Conservation (phyloP, 2,113 vertebrate genomes). For the Dascyllus trimaculatus region DNA sequence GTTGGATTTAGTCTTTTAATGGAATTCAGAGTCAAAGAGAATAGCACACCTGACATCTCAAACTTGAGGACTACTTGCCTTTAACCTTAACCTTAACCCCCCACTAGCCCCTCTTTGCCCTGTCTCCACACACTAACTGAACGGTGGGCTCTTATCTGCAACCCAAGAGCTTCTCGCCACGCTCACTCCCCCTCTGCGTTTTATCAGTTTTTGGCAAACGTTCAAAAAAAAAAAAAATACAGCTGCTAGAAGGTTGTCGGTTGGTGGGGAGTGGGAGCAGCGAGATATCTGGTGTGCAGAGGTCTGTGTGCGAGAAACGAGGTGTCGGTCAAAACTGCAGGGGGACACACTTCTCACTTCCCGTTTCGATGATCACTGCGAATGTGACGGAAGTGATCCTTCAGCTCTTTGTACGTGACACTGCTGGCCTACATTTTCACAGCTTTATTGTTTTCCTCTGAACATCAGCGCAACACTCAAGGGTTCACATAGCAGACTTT, state of each 20-base stretch:
- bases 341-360: slow-evolving; percentile 46
- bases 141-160: slow-evolving; percentile 54
- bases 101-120: neutral
- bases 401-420: slow-evolving; percentile 40
- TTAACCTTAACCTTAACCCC: slow-evolving; percentile 11
- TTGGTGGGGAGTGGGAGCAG: neutral
- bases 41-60: neutral
- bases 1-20: too few species aligned
- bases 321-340: slow-evolving; percentile 49
- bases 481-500: slow-evolving; percentile 38
- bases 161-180: neutral
- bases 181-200: slow-evolving; percentile 66
- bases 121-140: slow-evolving; percentile 24
- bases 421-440: slow-evolving; percentile 49
- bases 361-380: slow-evolving; percentile 8
- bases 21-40: neutral
- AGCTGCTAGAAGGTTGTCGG: slow-evolving; percentile 18
- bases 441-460: slow-evolving; percentile 27
- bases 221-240: slow-evolving; percentile 33
- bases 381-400: neutral
- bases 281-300: slow-evolving; percentile 15
- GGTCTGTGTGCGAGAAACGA: slow-evolving; percentile 21
- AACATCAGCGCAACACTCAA: slow-evolving; percentile 47
- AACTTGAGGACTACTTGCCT: neutral
- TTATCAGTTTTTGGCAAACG: slow-evolving; percentile 61